Evolutionary conservation across 2,888 invertebrate species (phyloP), one percentile per base, ranked within the genome.

Genomic region (Leuctra nigra): DNA sequence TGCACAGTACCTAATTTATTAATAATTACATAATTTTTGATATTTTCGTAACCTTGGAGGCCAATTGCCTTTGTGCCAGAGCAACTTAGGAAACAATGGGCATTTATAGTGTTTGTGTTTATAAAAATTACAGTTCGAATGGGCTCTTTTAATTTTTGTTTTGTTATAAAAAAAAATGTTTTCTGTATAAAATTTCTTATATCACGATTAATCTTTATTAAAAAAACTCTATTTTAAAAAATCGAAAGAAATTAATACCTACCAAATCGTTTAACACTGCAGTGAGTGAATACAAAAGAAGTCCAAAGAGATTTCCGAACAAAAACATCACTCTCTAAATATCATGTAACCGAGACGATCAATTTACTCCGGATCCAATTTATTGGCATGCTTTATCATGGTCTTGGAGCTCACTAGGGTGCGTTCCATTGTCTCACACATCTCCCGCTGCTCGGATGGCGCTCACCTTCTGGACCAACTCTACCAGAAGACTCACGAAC

Each of bases 291-390:
- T 29, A 29, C 29, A 29, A 29, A 29, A 11, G 11, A 7, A 11
- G 11, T 29, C 6, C 11, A 29, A 7, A 29, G 11, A 11, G 11
- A 7, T 6, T 7, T 29, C 6, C 11, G 11, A 7, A 29, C 6
- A 29, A 29, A 29, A 29, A 29, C 6, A 6, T 29, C 11, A 29
- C 29, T 7, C 29, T 44, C 11, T 44, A 18, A 20, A 6, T 9
- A 13, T 7, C 16, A 44, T n/a, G 44, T 44, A 44, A 44, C 23
- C 44, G 44, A 44, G 44, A 16, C 44, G 44, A 20, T 4, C 44
- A 44, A 44, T 44, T 44, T 44, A n/a, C 4, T 13, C 44, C 44
- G 23, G 7, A 16, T 44, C 44, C 44, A 18, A 4, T 14, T 44
- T 44, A 44, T 44, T 44, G 44, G 44, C 20, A 18, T 20, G 44